A percentile compares a stretch with the other conserved stretches of the same genome.
Evolutionary conservation across 1,140 invertebrate species (phyloP).

Genomic region (Diorhabda sublineata): DNA sequence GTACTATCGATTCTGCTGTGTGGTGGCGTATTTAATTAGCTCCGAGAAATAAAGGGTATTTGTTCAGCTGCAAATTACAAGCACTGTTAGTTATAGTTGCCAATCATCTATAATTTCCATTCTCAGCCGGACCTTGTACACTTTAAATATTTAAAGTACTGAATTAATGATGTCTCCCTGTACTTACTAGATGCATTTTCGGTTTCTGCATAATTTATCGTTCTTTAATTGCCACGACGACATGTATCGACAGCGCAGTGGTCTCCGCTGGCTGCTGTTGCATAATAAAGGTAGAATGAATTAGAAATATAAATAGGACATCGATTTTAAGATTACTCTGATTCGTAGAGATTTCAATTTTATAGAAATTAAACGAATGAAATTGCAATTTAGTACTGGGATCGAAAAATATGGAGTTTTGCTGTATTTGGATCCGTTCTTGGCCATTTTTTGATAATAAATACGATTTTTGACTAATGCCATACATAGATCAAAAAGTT

Average conservation of each 20-base stretch:
- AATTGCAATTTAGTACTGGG: too few relatives aligned
- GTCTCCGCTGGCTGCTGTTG: background rate
- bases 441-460: too few relatives aligned
- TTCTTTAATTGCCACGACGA: conserved; percentile 16
- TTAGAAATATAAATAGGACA: too few relatives aligned
- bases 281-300: background rate
- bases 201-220: conserved; percentile 11
- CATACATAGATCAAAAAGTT: too few relatives aligned
- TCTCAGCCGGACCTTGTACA: conserved; percentile 22
- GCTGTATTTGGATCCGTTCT: too few relatives aligned
- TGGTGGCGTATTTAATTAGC: conserved; percentile 40
- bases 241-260: conserved; percentile 3
- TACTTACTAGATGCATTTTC: conserved; percentile 16
- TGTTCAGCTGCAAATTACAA: conserved; percentile 40
- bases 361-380: too few relatives aligned
- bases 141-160: conserved; percentile 32
- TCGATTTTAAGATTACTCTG: too few relatives aligned
- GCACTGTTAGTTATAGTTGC: conserved; percentile 35
- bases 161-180: conserved; percentile 16
- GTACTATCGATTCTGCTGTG: conserved; percentile 38
- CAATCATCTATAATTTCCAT: conserved; percentile 40
- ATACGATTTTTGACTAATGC: too few relatives aligned
- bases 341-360: too few relatives aligned
- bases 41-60: conserved; percentile 41
- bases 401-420: too few relatives aligned